phyloP scores from a whole-genome alignment of 2,888 invertebrate genomes.

The Eilema sororculum region DNA sequence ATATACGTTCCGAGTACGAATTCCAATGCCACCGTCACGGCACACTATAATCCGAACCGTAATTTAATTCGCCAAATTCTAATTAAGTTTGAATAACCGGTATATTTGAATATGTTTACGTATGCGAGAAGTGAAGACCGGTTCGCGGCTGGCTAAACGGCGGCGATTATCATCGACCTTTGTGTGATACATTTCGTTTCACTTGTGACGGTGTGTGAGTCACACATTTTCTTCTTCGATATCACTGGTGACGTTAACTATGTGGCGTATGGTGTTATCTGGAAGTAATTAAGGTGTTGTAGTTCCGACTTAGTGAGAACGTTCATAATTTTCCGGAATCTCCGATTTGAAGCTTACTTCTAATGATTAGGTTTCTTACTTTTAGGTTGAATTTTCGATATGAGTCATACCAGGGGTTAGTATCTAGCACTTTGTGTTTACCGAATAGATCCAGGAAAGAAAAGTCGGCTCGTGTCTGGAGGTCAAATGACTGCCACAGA shows the following conservation, averaged over 20 bases:
- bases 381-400: background rate
- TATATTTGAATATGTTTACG: conserved; percentile 40
- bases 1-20: background rate
- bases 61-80: conserved; percentile 37
- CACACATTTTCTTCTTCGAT: conserved; percentile 16
- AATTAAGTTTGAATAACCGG: conserved; percentile 40
- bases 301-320: conserved; percentile 5
- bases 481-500: no score
- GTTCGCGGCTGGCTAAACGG: conserved; percentile 7
- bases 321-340: conserved; percentile 9
- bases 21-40: background rate
- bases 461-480: no score
- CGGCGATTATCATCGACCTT: conserved; percentile 18
- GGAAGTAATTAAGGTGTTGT: conserved; percentile 7
- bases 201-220: conserved; percentile 20
- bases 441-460: no score
- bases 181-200: conserved; percentile 19
- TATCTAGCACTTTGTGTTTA: background rate
- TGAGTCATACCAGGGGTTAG: background rate
- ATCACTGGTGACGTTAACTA: conserved; percentile 6
- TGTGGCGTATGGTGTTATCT: conserved; percentile 25
- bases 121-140: conserved; percentile 6
- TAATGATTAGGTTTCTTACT: background rate
- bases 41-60: conserved; percentile 12
- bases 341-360: conserved; percentile 3